Conservation (phyloP, 2,797 vertebrate species). For the Falco peregrinus region DNA sequence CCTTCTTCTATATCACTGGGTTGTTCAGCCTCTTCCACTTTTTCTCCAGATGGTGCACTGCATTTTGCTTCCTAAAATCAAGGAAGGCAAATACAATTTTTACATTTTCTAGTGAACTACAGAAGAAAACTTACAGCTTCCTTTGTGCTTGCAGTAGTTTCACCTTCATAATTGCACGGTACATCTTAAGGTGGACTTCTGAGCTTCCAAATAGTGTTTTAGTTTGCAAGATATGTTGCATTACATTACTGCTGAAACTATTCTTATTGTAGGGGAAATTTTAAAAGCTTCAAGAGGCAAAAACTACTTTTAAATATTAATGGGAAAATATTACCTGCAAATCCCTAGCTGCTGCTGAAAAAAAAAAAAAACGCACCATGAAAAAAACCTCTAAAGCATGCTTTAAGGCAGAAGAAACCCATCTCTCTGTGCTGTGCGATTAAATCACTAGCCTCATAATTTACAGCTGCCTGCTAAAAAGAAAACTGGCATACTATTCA, state of each 20-base stretch:
- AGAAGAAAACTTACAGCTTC: not conserved
- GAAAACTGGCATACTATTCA: not conserved
- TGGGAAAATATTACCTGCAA: not conserved
- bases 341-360: not conserved
- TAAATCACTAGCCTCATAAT: not conserved
- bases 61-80: conserved; percentile 83
- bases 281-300: not conserved
- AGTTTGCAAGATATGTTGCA: not conserved
- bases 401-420: not conserved
- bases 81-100: not conserved
- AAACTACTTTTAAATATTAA: not conserved
- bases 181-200: not conserved
- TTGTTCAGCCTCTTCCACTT: conserved; percentile 81
- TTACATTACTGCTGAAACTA: not conserved
- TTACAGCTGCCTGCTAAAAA: not conserved
- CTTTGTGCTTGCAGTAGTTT: not conserved
- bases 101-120: not conserved
- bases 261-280: not conserved
- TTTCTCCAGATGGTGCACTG: conserved; percentile 67
- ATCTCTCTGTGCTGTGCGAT: not conserved
- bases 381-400: not conserved
- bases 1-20: conserved; percentile 95
- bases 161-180: not conserved
- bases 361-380: too few relatives aligned
- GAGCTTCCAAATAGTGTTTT: not conserved